Evolutionary conservation across 1,140 invertebrate species (phyloP).

Genomic region (Idris sp.): DNA sequence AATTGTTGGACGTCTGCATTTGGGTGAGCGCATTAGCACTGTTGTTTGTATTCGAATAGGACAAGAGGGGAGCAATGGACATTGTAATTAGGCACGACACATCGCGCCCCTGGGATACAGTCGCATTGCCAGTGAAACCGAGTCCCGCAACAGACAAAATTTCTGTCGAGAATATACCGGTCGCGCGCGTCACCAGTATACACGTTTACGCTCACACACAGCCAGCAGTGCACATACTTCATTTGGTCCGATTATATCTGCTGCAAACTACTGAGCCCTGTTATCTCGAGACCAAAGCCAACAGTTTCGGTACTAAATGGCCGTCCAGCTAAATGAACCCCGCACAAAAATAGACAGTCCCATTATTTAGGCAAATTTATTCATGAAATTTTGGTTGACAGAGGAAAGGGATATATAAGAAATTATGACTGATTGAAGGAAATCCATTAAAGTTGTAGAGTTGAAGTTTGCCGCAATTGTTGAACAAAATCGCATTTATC

Average conservation of each 20-base stretch:
- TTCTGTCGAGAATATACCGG: conserved; percentile 55
- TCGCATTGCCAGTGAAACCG: conserved; percentile 54
- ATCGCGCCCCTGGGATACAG: conserved; percentile 72
- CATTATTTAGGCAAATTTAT: conserved; percentile 60
- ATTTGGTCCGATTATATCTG: conserved; percentile 55
- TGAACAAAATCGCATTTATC: conserved; percentile 57
- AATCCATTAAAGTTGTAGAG: conserved; percentile 55
- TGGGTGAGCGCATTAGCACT: conserved; percentile 69
- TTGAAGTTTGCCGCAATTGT: conserved; percentile 55
- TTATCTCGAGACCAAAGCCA: conserved; percentile 26
- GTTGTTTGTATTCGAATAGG: conserved; percentile 76
- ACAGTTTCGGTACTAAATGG: conserved; percentile 12
- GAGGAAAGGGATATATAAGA: too few relatives aligned
- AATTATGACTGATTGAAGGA: conserved; percentile 57
- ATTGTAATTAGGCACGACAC: conserved; percentile 77
- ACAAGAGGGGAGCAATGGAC: conserved; percentile 72
- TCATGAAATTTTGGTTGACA: conserved; percentile 53
- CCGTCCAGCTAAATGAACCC: conserved; percentile 34
- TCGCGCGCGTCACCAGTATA: conserved; percentile 33
- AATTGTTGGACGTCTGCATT: conserved; percentile 55
- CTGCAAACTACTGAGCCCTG: conserved; percentile 9
- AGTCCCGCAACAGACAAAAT: conserved; percentile 53
- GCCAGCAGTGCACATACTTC: conserved; percentile 36
- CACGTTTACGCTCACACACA: not conserved
- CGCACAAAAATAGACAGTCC: conserved; percentile 32